These are phyloP conservation scores for Hyphantria cunea DNA, from an alignment of 1,140 invertebrate genomes.

Conservation along the genomic window DNA sequence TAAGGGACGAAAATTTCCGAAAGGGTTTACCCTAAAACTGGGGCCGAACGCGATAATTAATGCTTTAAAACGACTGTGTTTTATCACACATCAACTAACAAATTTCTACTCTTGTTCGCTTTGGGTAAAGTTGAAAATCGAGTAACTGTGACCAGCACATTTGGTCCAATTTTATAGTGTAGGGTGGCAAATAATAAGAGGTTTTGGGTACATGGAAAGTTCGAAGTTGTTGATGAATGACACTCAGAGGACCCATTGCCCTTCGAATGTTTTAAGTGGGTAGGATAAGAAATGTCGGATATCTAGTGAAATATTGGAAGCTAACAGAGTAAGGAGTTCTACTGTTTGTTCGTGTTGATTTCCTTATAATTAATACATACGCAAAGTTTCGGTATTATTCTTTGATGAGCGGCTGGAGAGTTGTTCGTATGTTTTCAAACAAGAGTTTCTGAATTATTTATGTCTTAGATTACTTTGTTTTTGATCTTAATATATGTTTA, in stretches of 20 bases:
- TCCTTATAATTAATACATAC: slow-evolving; percentile 75
- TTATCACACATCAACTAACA: slow-evolving; percentile 22
- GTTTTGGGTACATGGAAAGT: slow-evolving; percentile 76
- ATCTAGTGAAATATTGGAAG: slow-evolving; percentile 73
- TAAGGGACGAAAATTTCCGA: slow-evolving; percentile 75
- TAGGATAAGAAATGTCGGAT: slow-evolving; percentile 80
- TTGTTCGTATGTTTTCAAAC: slow-evolving; percentile 14
- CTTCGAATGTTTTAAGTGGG: slow-evolving; percentile 80
- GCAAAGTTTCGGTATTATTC: slow-evolving; percentile 55
- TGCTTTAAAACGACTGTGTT: slow-evolving; percentile 71
- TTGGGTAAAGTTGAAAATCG: slow-evolving; percentile 37
- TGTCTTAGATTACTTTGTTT: background rate
- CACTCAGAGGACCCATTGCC: slow-evolving; percentile 79
- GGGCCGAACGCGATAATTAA: slow-evolving; percentile 74
- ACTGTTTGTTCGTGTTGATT: slow-evolving; percentile 58
- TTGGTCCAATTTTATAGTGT: slow-evolving; percentile 78
- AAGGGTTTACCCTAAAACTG: slow-evolving; percentile 76
- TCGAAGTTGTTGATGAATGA: slow-evolving; percentile 80
- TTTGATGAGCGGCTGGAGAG: slow-evolving; percentile 45
- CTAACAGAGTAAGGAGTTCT: slow-evolving; percentile 50
- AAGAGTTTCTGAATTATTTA: slow-evolving; percentile 36
- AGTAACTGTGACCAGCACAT: slow-evolving; percentile 41
- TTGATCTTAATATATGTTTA: background rate
- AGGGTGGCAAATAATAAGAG: slow-evolving; percentile 79
- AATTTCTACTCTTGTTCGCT: slow-evolving; percentile 38